Base-by-base conservation (phyloP, 30 jellyfish, hydroid and myxozoan genomes). In the Hydra vulgaris region DNA sequence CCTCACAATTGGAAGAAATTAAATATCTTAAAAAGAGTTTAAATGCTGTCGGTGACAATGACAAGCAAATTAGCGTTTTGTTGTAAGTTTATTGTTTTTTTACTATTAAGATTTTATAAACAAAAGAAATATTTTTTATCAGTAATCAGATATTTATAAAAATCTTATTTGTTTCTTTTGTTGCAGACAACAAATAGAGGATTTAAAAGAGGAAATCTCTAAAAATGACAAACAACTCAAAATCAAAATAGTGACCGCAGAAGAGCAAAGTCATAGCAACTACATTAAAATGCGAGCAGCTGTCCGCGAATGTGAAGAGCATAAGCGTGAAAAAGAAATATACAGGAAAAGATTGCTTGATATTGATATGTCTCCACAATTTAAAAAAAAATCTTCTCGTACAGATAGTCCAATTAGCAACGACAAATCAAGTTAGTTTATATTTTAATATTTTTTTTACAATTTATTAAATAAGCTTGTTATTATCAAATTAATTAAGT, bases 261-360 rank as follows among this genome's bases (percentile, higher is more conserved):
- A 80, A 72, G 83, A 80, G 27, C 87, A 80, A 26, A 23, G 69
- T 21, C 87, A 80, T 55, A 70, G 54, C 15, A 80, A 52, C 71
- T 80, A 80, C 24, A 85, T 89, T 25, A 89, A 89, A 77, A 84
- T 84, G 85, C 91, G 96, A 24, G 86, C 91, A 70, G 87, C 87
- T 1, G 82, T 84, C 21, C 91, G 96, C 25, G 96, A 89, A 18
- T 78, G 88, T 17, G 96, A 89, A 27, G 95, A 89, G 82, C 91
- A 84, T 88, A 89, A 89, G 74, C 82, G 96, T 23, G 96, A 89
- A 27, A 77, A 89, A 56, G 96, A 89, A 40, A 56, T 89, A 40
- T 89, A 89, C 76, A 80, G 96, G 74, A 89, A 89, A 78, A 79
- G 96, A 84, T 76, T 54, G 71, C 72, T 80, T 21, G 87, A 80